Evolutionary conservation across 37 sponge, comb jelly and placozoan species (phyloP).

Genomic region (Agelas oroides): DNA sequence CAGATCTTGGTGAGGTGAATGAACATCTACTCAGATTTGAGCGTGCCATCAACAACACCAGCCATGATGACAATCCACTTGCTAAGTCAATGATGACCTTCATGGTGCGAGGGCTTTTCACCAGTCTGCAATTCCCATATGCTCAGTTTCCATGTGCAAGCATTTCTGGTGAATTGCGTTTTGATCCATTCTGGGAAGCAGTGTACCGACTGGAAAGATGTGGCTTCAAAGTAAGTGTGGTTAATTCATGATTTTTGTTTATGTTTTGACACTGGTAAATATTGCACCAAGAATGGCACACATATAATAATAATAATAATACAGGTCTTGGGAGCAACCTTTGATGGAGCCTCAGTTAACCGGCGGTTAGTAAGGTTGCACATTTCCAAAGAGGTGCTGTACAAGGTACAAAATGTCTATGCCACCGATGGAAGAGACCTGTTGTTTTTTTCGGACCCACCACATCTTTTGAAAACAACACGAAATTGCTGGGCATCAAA

Average conservation of each 20-base stretch:
- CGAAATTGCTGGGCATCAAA: background rate
- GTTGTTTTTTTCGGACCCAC: slow-evolving; percentile 3
- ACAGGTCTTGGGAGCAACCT: no score
- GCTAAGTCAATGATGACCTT: slow-evolving; percentile 45
- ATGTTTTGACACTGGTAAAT: no score
- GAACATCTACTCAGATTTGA: slow-evolving; percentile 19
- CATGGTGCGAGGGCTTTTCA: slow-evolving; percentile 44
- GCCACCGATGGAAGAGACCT: background rate
- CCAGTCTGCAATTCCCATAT: slow-evolving; percentile 16
- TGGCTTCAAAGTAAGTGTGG: no score
- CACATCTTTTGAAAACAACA: no score
- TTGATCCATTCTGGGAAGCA: slow-evolving; percentile 28
- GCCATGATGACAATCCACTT: background rate
- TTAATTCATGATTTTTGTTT: no score
- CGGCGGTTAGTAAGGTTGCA: background rate
- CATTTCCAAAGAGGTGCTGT: no score
- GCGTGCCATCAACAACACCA: slow-evolving; percentile 5
- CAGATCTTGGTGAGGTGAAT: slow-evolving; percentile 42
- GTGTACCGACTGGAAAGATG: slow-evolving; percentile 27
- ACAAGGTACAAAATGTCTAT: no score
- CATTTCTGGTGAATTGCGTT: background rate
- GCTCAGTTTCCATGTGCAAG: slow-evolving; percentile 29
- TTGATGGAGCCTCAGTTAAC: no score
- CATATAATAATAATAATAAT: no score
- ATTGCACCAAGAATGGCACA: no score